Evolutionary conservation across 2,113 vertebrate genomes (phyloP).

Genomic region (Pelecanoides urinatrix): DNA sequence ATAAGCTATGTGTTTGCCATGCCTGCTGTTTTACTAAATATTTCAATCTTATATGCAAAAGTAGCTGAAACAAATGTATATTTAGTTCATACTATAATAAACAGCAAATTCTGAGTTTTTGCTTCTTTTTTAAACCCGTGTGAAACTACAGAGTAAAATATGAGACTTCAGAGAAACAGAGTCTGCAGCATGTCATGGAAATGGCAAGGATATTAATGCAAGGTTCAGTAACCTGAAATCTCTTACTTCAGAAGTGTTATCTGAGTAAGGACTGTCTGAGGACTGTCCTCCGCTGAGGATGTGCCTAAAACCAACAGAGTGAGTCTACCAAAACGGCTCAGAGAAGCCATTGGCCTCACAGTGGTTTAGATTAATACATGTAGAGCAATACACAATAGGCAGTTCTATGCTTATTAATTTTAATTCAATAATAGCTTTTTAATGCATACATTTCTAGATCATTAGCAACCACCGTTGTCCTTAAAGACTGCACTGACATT

Average conservation of each 20-base stretch:
- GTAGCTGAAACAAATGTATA: constrained; percentile 29
- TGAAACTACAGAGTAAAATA: neutral
- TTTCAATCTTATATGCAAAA: constrained; percentile 22
- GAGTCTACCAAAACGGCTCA: neutral
- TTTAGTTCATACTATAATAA: constrained; percentile 51
- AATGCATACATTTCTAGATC: neutral
- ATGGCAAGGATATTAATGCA: neutral
- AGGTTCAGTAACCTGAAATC: neutral
- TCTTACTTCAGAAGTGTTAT: neutral
- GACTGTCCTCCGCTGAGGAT: neutral
- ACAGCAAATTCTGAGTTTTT: neutral
- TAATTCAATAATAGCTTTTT: neutral
- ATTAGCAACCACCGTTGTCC: neutral
- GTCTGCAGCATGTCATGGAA: neutral
- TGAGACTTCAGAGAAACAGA: neutral
- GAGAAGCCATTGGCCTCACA: neutral
- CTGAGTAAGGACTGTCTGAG: neutral
- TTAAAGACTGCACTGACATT: neutral
- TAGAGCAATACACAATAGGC: neutral
- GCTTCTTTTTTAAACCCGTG: neutral
- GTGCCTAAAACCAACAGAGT: neutral
- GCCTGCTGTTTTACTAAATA: neutral
- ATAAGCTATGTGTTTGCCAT: neutral
- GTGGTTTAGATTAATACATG: neutral
- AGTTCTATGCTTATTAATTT: neutral